phyloP scores from a whole-genome alignment of 1,140 invertebrate genomes.

The Amyelois transitella region DNA sequence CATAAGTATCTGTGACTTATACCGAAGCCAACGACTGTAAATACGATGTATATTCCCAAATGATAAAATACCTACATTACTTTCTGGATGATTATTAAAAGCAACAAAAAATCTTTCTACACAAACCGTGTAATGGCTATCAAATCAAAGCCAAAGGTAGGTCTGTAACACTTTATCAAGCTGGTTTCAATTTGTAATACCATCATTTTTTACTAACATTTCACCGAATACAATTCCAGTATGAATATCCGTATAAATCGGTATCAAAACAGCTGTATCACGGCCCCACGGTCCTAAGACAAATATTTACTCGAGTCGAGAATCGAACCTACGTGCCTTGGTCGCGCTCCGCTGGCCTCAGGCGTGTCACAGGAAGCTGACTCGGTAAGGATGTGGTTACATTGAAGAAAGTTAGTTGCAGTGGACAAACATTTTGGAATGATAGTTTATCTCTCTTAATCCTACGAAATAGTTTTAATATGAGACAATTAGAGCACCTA shows the following conservation, averaged over 20 bases:
- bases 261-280: neutral
- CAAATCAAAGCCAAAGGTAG: neutral
- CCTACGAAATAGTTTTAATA: too few species aligned
- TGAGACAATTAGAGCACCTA: too few species aligned
- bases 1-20: too few species aligned
- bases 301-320: conserved; percentile 42
- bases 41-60: too few species aligned
- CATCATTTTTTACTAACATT: neutral
- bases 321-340: conserved; percentile 28
- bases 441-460: neutral
- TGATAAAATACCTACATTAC: too few species aligned
- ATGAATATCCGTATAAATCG: conserved; percentile 1
- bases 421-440: neutral
- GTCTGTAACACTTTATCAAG: neutral
- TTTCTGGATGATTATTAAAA: too few species aligned
- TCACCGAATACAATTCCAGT: neutral
- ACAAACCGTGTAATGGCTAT: neutral
- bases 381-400: conserved; percentile 16
- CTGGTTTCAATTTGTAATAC: neutral
- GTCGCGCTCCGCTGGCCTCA: conserved; percentile 27
- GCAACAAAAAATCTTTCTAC: neutral
- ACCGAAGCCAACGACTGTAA: too few species aligned
- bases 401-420: neutral
- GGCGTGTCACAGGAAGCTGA: conserved; percentile 26
- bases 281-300: conserved; percentile 6